Base-by-base conservation (phyloP, 2,888 invertebrate genomes). In the Liopterus haemorrhoidalis region DNA sequence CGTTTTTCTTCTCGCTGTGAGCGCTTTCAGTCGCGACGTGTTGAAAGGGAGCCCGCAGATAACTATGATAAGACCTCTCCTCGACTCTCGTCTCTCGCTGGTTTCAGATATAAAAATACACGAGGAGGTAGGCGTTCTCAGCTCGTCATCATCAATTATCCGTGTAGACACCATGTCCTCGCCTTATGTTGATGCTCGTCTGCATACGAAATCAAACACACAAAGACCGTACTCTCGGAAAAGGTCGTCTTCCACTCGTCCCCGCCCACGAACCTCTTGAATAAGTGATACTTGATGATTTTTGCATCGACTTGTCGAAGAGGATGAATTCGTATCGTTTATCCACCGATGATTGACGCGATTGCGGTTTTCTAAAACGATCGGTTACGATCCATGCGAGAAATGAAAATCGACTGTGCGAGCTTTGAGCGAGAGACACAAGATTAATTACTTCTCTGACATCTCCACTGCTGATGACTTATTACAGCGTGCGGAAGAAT, bases 401-500 rank as follows among this genome's bases (percentile, higher is more conserved):
- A n/a, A n/a, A n/a, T n/a, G n/a, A n/a, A n/a, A n/a, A n/a, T n/a
- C n/a, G n/a, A n/a, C 11, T 16, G 21, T 41, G 41, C 15, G 11
- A 32, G 41, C 30, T 14, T 36, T 28, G 31, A 24, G 38, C 30
- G 31, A 39, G n/a, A n/a, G 50, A 50, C 54, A 54, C 54, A 65
- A 64, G 66, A 66, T 66, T 66, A 66, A 66, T 66, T 64, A 59
- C 61, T 54, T 46, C 54, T 56, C 53, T 60, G 62, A 63, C 64
- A 61, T 59, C 59, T 59, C 52, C 59, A 61, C 59, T 59, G 59
- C 58, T 63, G 62, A 64, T 64, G 62, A 64, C 63, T 64, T 63
- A 63, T 63, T 62, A 62, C 57, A 57, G 52, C 49, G 37, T 50
- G 53, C 52, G 52, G 50, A 57, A 58, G 60, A 59, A 58, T 58